These are phyloP conservation scores for Seira sanloemensis DNA, from an alignment of 2,888 invertebrate species.

Conservation along the genomic window DNA sequence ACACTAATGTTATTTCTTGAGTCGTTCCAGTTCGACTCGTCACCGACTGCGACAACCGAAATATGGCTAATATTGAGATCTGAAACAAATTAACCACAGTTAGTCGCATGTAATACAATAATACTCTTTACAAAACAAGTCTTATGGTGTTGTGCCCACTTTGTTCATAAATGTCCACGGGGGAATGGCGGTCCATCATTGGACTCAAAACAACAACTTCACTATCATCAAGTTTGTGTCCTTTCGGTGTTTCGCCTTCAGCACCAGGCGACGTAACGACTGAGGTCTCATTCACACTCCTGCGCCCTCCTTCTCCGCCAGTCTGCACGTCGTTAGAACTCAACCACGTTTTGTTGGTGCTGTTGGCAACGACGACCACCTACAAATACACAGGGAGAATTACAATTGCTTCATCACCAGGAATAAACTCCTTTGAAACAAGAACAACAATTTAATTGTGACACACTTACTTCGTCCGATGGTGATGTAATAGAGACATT, in stretches of 20 bases:
- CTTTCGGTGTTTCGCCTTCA: slow-evolving; percentile 75
- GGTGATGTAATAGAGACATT: slow-evolving; percentile 59
- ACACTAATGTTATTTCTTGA: slow-evolving; percentile 68
- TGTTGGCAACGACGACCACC: slow-evolving; percentile 88
- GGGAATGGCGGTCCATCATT: slow-evolving; percentile 53
- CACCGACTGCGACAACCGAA: slow-evolving; percentile 92
- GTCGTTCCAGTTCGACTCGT: slow-evolving; percentile 77
- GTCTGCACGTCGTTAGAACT: slow-evolving; percentile 74
- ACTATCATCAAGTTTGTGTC: slow-evolving; percentile 88
- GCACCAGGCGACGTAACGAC: slow-evolving; percentile 55
- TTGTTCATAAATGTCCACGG: slow-evolving; percentile 71
- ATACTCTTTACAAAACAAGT: no score
- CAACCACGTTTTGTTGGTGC: slow-evolving; percentile 83
- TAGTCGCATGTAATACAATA: background rate
- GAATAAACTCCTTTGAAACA: slow-evolving; percentile 1
- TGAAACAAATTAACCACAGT: slow-evolving; percentile 25
- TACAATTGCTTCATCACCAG: background rate
- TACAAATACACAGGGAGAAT: slow-evolving; percentile 43
- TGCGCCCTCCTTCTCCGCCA: slow-evolving; percentile 49
- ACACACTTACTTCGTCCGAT: slow-evolving; percentile 66
- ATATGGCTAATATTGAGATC: slow-evolving; percentile 88
- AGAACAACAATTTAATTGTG: background rate
- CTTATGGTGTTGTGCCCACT: no score
- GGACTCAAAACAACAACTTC: slow-evolving; percentile 90
- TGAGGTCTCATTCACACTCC: slow-evolving; percentile 40